Base-by-base conservation (phyloP, 1,140 invertebrate species). In the Centruroides vittatus region DNA sequence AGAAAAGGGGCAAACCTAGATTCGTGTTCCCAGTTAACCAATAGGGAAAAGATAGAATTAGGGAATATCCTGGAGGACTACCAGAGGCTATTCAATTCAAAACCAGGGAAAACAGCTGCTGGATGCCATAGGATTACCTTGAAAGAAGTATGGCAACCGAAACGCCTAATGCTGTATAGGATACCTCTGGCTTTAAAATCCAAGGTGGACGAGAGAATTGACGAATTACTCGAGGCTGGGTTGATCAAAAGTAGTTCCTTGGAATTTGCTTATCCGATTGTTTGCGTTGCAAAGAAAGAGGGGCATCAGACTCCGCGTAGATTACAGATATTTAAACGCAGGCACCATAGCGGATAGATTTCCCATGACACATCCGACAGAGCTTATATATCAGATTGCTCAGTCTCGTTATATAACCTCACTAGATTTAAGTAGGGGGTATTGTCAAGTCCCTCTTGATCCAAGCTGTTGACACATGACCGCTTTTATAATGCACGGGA, bases 391-490 rank as follows among this genome's bases (percentile, higher is more conserved):
- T 46, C 60, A 57, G 4, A 60, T 81, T 1, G 23, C 63, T 1
- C 73, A 72, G 3, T 67, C 67, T 5, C 71, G 61, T 6, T 71
- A 71, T 41, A 79, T 78, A 57, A 69, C 68, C 1, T 70, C 70
- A 0, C 65, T 81, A 1, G 78, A 80, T 70, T 67, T 79, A 53
- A 58, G 41, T 0, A 57, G 69, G 23, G 79, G 79, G 0, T 82
- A 76, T 62, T 73, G 75, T 66, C 77, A 78, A 67, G 47, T 77
- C 62, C 35, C 70, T 1, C 57, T 75, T 3, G 64, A 70, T 54
- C 63, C 67, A 35, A 62, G 70, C 3, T 70, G 70, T 60, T 70
- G 67, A 46, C 63, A 71, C 47, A 78, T 74, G 59, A 74, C 78
- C 1, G 74, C 75, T 0, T 78, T 79, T 61, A 62, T 67, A 0